Evolutionary conservation across 2,797 vertebrate species (phyloP), one percentile per base, ranked within the genome.

Genomic region (Cyclura pinguis): DNA sequence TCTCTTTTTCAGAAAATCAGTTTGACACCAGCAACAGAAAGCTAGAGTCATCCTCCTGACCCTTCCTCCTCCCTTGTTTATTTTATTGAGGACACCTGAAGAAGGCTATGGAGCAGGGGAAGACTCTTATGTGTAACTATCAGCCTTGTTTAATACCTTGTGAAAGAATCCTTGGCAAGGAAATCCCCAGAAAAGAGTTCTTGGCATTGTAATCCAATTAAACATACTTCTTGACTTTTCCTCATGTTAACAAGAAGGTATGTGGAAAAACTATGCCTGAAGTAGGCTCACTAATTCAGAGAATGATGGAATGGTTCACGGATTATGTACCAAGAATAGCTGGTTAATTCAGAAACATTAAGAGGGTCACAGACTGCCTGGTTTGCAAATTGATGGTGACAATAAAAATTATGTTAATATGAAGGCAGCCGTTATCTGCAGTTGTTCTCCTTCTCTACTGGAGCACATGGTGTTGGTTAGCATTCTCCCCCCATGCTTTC

Each of bases 401-500:
- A 9, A 86, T 62, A 42, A 77, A 62, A 27, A 32, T 18, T 59
- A 20, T 5, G 24, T 76, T 9, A 9, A 29, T 38, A n/a, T 52
- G 84, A 73, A 27, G 50, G 32, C 52, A 74, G 22, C 24, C 6
- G 6, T 62, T 32, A 16, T 77, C 35, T 69, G 62, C 80, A 64
- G 73, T 27, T 77, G 16, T 35, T 24, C 14, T 62, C 32, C 47
- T 76, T n/a, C 22, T 69, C 32, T 92, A 84, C 82, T 0, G 0
- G 88, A 86, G 87, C 73, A 3, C 8, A 22, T 12, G 62, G 64
- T 24, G 59, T 12, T 0, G 0, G 18, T 20, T 77, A 91, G 0
- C 81, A 47, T 88, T 86, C 69, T 22, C 91, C 86, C 42, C 38
- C 9, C 47, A 10, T 55, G 32, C 20, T 86, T 90, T 50, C 6